Base-by-base conservation (phyloP, 2,888 invertebrate species). In the Cryptocephalus moraei region DNA sequence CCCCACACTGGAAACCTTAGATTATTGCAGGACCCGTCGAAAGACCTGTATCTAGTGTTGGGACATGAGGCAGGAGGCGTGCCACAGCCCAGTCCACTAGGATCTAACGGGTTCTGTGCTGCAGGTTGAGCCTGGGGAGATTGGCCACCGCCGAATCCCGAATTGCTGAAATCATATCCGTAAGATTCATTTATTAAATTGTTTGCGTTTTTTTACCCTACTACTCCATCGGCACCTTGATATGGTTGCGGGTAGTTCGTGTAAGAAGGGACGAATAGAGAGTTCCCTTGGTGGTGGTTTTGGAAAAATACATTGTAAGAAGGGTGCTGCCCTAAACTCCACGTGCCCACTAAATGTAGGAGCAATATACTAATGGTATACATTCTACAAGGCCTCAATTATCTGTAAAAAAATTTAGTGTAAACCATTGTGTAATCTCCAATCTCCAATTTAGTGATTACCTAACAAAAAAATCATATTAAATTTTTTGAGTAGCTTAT, bases 21-120 rank as follows among this genome's bases (percentile, higher is more conserved):
- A 69, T 99, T 97, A 69, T 99, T 99, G 67, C 99, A 99, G 1
- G 91, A 83, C 0, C 97, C 97, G 67, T 97, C 96, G 51, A 86
- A 78, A 0, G 87, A 78, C 40, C 88, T 75, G 68, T 91, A 94
- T 44, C 81, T 78, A 1, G 76, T 72, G 33, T 75, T 72, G 9
- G 69, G 59, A 41, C 61, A 61, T 32, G 48, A 44, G 9, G 53
- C 44, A 22, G 61, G 61, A 1, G 53, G 42, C 11, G 50, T 57
- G 8, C 57, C 60, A 43, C 61, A 61, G 32, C 60, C 60, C 31
- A 55, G 41, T 4, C 48, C 47, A 9, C 50, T 44, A 8, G 53
- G 51, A 47, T 53, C 51, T 22, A 39, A 36, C 4, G 46, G 33
- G 2, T 42, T 32, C 34, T 33, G 50, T 12, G 40, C 33, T 12